phyloP scores from a whole-genome alignment of 1,140 invertebrate species.

The Ephestia elutella region DNA sequence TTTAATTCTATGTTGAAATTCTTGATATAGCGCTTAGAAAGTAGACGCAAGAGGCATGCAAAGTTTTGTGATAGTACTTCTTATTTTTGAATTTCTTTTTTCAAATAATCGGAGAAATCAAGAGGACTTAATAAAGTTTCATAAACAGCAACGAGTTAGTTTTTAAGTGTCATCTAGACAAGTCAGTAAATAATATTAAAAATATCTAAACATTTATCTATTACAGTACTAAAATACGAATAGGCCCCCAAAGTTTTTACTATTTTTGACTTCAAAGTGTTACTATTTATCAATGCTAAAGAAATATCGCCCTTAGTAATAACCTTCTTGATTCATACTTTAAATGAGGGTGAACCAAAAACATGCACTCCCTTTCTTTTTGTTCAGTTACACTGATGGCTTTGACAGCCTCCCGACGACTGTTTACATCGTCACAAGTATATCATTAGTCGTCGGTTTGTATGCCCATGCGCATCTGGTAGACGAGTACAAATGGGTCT shows the following conservation, averaged over 20 bases:
- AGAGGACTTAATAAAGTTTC: no score
- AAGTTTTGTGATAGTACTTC: no score
- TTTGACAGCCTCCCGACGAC: slow-evolving; percentile 58
- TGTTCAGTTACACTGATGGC: slow-evolving; percentile 44
- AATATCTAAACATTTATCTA: neutral
- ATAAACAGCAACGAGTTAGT: no score
- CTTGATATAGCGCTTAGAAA: no score
- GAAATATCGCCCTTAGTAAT: slow-evolving; percentile 6
- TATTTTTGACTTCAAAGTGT: slow-evolving; percentile 5
- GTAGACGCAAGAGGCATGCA: no score
- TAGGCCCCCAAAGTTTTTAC: neutral
- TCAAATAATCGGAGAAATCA: no score
- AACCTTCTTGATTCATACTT: slow-evolving; percentile 4
- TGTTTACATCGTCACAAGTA: slow-evolving; percentile 62
- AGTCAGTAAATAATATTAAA: no score
- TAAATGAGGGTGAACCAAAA: slow-evolving; percentile 14
- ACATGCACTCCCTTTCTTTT: slow-evolving; percentile 32
- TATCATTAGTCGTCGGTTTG: slow-evolving; percentile 63
- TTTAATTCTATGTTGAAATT: no score
- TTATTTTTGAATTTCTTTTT: no score
- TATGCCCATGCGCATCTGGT: slow-evolving; percentile 35
- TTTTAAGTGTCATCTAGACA: no score
- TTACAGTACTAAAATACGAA: neutral
- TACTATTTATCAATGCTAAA: slow-evolving; percentile 2
- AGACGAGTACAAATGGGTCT: slow-evolving; percentile 20